Conservation (phyloP, 2,888 invertebrate species). For the Fragum fragum region DNA sequence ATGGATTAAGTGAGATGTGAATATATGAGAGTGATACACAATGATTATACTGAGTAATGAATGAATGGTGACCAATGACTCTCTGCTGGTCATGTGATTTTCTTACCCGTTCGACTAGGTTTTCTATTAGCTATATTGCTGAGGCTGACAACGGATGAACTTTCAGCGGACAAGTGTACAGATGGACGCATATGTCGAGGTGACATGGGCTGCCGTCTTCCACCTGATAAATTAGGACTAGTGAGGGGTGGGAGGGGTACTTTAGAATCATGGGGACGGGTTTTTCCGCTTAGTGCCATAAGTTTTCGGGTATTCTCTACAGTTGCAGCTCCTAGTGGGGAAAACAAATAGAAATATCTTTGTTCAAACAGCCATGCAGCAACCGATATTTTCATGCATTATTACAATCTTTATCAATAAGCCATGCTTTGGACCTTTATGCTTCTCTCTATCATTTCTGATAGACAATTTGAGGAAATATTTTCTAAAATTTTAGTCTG, state of each 20-base stretch:
- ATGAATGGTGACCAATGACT: constrained; percentile 16
- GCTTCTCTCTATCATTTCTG: too few relatives aligned
- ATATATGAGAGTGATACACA: background rate
- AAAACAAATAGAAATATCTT: constrained; percentile 30
- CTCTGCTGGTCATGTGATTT: background rate
- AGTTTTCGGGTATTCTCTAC: constrained; percentile 99
- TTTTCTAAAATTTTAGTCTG: too few relatives aligned
- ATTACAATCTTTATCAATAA: background rate
- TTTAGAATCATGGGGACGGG: constrained; percentile 85
- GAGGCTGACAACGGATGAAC: constrained; percentile 97
- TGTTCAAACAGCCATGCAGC: constrained; percentile 24
- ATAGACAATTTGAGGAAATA: too few relatives aligned
- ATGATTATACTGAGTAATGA: constrained; percentile 10
- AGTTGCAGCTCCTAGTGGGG: constrained; percentile 93
- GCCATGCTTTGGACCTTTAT: background rate
- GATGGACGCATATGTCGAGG: constrained; percentile 88
- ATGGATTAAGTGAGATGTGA: background rate
- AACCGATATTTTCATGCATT: constrained; percentile 19
- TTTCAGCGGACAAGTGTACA: constrained; percentile 96
- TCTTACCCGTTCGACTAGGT: constrained; percentile 88
- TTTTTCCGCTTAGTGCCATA: constrained; percentile 91
- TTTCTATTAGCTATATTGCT: constrained; percentile 96
- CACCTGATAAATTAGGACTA: constrained; percentile 86
- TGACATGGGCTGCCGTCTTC: constrained; percentile 95
- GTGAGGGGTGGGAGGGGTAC: constrained; percentile 76